Evolutionary conservation across 2,113 vertebrate genomes (phyloP).

Genomic region (Barnardius zonarius): DNA sequence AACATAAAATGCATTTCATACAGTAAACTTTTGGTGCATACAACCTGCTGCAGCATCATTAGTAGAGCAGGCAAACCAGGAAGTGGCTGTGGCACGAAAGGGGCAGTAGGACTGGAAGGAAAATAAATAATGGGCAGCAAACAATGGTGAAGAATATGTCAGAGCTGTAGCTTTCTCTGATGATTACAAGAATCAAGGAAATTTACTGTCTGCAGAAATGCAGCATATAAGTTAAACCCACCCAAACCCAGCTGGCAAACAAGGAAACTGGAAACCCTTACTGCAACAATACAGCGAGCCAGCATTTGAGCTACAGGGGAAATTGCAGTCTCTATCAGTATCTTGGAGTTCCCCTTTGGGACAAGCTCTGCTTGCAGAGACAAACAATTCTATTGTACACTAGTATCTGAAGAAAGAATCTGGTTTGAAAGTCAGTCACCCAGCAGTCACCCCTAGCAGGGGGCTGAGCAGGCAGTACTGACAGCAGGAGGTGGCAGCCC

Average conservation of each 20-base stretch:
- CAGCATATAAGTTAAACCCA: not conserved
- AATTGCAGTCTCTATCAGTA: not conserved
- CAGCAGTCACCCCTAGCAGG: not conserved
- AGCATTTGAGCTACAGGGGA: not conserved
- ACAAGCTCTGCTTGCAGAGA: not conserved
- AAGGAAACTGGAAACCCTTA: not conserved
- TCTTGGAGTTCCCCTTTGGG: not conserved
- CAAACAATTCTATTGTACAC: not conserved
- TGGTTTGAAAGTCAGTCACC: accelerated
- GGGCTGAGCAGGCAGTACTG: not conserved
- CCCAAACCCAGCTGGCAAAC: not conserved
- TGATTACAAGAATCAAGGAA: not conserved
- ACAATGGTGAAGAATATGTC: not conserved
- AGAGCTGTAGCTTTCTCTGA: not conserved
- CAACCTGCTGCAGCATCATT: not conserved
- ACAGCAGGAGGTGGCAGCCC: not conserved
- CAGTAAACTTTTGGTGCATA: not conserved
- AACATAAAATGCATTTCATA: not conserved
- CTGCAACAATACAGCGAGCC: too few relatives aligned
- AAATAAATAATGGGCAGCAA: not conserved
- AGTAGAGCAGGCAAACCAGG: not conserved
- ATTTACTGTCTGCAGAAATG: not conserved
- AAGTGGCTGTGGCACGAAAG: accelerated
- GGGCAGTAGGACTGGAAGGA: not conserved
- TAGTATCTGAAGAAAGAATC: not conserved